Evolutionary conservation across 1,140 invertebrate species (phyloP).

Genomic region (Neodiprion fabricii): DNA sequence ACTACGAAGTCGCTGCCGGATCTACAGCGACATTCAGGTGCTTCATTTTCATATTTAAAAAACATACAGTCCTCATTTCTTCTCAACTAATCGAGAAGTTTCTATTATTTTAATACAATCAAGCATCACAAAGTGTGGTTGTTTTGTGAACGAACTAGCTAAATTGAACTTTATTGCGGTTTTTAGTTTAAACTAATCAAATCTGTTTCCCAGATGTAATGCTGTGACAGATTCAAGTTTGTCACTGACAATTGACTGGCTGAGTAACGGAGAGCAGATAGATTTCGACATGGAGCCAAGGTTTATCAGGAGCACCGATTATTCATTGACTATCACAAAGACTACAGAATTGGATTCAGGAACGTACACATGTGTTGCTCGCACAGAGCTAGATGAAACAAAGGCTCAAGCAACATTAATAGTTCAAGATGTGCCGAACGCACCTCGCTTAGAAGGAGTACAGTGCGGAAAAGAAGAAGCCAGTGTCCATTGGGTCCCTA

Average conservation of each 20-base stretch:
- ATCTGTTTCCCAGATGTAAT: constrained; percentile 73
- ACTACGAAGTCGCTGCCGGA: constrained; percentile 91
- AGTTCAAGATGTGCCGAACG: constrained; percentile 95
- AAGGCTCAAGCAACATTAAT: constrained; percentile 85
- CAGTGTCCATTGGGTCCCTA: constrained; percentile 82
- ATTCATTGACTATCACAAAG: constrained; percentile 92
- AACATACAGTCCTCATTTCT: too few relatives aligned
- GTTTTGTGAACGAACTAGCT: not conserved
- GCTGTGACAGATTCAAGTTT: constrained; percentile 85
- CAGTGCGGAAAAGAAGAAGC: constrained; percentile 76
- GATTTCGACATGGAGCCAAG: constrained; percentile 87
- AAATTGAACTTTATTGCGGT: not conserved
- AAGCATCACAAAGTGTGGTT: too few relatives aligned
- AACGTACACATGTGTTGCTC: constrained; percentile 94
- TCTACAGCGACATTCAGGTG: constrained; percentile 82
- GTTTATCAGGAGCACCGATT: constrained; percentile 84
- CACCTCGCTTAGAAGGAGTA: constrained; percentile 74
- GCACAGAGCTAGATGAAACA: constrained; percentile 86
- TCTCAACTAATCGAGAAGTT: too few relatives aligned
- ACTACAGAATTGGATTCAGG: constrained; percentile 95
- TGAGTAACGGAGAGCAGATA: constrained; percentile 83
- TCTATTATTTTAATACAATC: too few relatives aligned
- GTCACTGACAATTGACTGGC: constrained; percentile 85
- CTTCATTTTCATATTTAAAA: constrained; percentile 14
- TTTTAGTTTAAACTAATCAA: not conserved